These are phyloP conservation scores for Chrysolina haemoptera DNA, from an alignment of 2,888 invertebrate species.

Conservation along the genomic window DNA sequence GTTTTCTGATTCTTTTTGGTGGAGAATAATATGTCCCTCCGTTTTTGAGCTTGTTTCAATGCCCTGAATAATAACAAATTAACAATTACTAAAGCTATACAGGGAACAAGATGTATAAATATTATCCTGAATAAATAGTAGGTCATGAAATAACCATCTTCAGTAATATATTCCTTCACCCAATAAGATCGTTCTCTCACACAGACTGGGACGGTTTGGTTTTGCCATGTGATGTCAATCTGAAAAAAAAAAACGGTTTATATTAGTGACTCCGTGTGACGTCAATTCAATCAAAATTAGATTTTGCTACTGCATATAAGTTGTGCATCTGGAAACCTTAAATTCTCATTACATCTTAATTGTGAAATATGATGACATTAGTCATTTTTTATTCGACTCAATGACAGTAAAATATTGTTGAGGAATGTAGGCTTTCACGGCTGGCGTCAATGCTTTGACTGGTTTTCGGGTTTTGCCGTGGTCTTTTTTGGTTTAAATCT, in stretches of 20 bases:
- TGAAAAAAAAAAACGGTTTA: slow-evolving; percentile 64
- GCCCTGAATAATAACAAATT: slow-evolving; percentile 91
- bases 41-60: slow-evolving; percentile 84
- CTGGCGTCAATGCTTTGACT: too few species aligned
- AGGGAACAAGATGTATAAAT: slow-evolving; percentile 93
- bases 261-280: too few species aligned
- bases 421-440: too few species aligned
- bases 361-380: too few species aligned
- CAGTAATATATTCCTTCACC: slow-evolving; percentile 78
- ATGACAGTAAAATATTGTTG: too few species aligned
- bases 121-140: slow-evolving; percentile 90
- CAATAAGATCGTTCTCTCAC: slow-evolving; percentile 78
- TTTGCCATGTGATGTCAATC: slow-evolving; percentile 80
- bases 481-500: too few species aligned
- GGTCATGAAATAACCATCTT: slow-evolving; percentile 85
- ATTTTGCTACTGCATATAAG: too few species aligned
- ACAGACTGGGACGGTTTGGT: slow-evolving; percentile 79
- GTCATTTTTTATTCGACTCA: too few species aligned
- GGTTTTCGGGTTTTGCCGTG: too few species aligned
- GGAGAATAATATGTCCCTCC: slow-evolving; percentile 65
- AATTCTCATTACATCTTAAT: too few species aligned
- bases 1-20: slow-evolving; percentile 73
- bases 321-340: too few species aligned
- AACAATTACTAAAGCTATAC: slow-evolving; percentile 88
- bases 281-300: too few species aligned